Percentiles rank a stretch among this genome's conserved stretches.
Conservation (phyloP, 2,797 vertebrate genomes). For the Threskiornis aethiopicus region DNA sequence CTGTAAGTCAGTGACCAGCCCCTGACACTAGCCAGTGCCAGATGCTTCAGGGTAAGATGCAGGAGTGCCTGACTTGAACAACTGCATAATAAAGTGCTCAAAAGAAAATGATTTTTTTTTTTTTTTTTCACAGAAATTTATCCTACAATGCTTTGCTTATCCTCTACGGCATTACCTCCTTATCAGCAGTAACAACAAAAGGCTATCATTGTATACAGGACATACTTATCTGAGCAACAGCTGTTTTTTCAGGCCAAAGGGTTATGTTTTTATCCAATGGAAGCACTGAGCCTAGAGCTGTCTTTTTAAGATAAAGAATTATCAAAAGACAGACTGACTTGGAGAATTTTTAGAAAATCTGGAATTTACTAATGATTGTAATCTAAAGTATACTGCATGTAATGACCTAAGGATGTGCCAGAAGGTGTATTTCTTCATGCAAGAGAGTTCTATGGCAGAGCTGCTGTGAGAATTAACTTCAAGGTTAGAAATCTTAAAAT, state of each 20-base stretch:
- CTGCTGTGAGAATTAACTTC: not conserved
- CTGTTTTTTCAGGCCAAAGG: not conserved
- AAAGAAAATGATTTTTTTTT: not conserved
- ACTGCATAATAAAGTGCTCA: not conserved
- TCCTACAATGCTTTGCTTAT: not conserved
- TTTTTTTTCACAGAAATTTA: not conserved
- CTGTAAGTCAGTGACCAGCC: not conserved
- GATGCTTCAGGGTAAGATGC: not conserved
- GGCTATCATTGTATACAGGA: not conserved
- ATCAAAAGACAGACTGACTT: not conserved
- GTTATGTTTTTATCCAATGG: not conserved
- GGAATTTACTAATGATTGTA: not conserved
- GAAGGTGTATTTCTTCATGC: not conserved
- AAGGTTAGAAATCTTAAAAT: not conserved
- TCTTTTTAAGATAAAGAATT: conserved; percentile 40
- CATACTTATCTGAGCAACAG: conserved; percentile 16
- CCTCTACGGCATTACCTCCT: not conserved
- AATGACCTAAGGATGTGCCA: not conserved
- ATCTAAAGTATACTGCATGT: not conserved
- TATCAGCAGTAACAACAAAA: conserved; percentile 15
- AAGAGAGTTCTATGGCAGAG: not conserved
- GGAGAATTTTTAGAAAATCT: conserved; percentile 18
- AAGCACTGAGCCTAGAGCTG: conserved; percentile 7
- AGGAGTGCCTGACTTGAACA: not conserved
- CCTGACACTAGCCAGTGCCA: not conserved